A percentile compares a stretch with the other conserved stretches of the same genome.
phyloP scores from a whole-genome alignment of 2,888 invertebrate species.

The Masnerella sp. region DNA sequence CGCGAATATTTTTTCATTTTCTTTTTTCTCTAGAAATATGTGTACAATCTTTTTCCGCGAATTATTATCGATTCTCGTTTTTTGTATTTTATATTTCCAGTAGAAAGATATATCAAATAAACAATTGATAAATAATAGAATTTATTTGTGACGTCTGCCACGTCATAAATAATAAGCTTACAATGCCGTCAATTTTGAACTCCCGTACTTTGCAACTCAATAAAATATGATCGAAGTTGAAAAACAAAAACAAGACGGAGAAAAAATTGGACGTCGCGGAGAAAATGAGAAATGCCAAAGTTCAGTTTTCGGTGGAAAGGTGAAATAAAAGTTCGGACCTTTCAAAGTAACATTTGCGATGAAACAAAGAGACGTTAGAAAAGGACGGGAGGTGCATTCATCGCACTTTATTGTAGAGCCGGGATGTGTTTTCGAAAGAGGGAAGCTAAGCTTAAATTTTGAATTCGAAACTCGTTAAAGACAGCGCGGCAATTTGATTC shows the following conservation, averaged over 20 bases:
- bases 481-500: conserved; percentile 48
- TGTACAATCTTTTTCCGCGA: too few species aligned
- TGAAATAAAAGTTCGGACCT: conserved; percentile 20
- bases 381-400: conserved; percentile 13
- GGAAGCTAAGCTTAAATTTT: conserved; percentile 26
- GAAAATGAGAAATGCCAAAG: too few species aligned
- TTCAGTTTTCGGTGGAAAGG: too few species aligned
- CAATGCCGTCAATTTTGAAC: background rate
- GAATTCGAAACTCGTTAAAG: conserved; percentile 49
- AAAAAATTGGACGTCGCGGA: conserved; percentile 7
- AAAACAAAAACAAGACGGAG: background rate
- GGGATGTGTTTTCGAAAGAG: conserved; percentile 22
- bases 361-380: conserved; percentile 30
- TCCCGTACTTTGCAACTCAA: background rate
- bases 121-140: too few species aligned
- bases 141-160: too few species aligned
- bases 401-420: conserved; percentile 26
- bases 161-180: too few species aligned
- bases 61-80: too few species aligned
- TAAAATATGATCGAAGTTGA: background rate
- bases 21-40: too few species aligned
- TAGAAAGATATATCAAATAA: too few species aligned
- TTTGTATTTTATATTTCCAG: too few species aligned
- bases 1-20: too few species aligned
- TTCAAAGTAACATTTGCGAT: conserved; percentile 22